phyloP scores from a whole-genome alignment of 1,140 invertebrate genomes.

The Drosophila lini region DNA sequence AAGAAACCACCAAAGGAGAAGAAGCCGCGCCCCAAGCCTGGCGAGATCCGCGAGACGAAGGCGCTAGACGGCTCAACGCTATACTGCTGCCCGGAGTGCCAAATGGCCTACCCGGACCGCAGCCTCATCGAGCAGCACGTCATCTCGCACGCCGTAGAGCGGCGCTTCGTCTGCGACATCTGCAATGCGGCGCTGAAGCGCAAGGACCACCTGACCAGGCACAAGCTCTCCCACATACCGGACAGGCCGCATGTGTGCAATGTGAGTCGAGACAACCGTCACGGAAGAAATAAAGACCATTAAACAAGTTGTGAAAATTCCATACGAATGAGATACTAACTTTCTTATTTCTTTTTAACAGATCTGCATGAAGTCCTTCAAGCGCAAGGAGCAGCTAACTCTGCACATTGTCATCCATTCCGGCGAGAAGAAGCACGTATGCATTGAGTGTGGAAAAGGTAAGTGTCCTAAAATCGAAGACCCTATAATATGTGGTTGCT shows the following conservation, averaged over 20 bases:
- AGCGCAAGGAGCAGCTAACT: constrained; percentile 93
- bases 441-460: constrained; percentile 94
- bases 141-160: constrained; percentile 92
- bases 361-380: constrained; percentile 93
- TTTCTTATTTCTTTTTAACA: constrained; percentile 44
- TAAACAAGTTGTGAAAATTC: not conserved
- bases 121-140: constrained; percentile 92
- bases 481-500: not conserved
- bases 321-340: not conserved
- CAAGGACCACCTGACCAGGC: constrained; percentile 92
- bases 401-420: constrained; percentile 94
- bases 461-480: constrained; percentile 63
- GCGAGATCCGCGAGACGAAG: constrained; percentile 92
- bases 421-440: constrained; percentile 93
- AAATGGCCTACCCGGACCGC: constrained; percentile 94
- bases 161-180: constrained; percentile 92
- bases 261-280: constrained; percentile 72
- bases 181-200: constrained; percentile 93
- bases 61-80: constrained; percentile 92
- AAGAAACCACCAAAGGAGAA: constrained; percentile 89
- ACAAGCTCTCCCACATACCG: constrained; percentile 92
- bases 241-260: constrained; percentile 93
- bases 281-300: not conserved
- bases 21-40: constrained; percentile 90
- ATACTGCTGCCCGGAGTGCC: constrained; percentile 94